Evolutionary conservation across 2,113 vertebrate species (phyloP).

Genomic region (Herpailurus yagouaroundi): DNA sequence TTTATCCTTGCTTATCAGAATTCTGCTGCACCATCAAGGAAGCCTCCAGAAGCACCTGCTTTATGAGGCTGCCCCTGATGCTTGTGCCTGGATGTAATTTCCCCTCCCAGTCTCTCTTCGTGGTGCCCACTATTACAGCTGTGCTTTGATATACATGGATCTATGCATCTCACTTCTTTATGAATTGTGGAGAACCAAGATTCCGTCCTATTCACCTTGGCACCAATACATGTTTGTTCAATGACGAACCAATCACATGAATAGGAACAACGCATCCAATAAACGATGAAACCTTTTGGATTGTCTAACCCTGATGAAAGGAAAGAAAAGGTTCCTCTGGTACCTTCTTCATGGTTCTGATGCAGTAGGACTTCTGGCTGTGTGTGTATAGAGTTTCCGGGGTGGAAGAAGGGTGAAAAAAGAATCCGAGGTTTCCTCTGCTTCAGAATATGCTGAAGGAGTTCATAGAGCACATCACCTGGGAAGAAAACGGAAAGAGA

Average conservation of each 20-base stretch:
- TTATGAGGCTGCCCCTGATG: not conserved
- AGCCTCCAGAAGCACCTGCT: not conserved
- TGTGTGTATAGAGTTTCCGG: conserved; percentile 93
- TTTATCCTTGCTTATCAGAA: not conserved
- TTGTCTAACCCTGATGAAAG: not conserved
- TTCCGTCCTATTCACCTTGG: not conserved
- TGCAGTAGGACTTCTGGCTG: conserved; percentile 90
- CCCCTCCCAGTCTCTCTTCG: not conserved
- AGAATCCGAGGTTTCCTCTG: conserved; percentile 93
- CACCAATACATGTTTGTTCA: not conserved
- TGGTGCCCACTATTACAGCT: not conserved
- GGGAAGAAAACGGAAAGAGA: conserved; percentile 72
- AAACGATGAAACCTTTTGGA: not conserved
- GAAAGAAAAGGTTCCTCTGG: not conserved
- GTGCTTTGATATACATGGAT: not conserved
- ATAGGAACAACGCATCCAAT: not conserved
- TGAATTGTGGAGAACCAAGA: not conserved
- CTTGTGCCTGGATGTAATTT: not conserved
- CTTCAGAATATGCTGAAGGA: conserved; percentile 98
- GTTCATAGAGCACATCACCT: conserved; percentile 98
- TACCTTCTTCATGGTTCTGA: conserved; percentile 97
- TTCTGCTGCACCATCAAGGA: not conserved
- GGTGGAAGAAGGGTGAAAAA: conserved; percentile 93
- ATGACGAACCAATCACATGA: not conserved
- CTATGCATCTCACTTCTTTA: not conserved